Conservation (phyloP, 2,113 vertebrate genomes). For the Percina caprodes region DNA sequence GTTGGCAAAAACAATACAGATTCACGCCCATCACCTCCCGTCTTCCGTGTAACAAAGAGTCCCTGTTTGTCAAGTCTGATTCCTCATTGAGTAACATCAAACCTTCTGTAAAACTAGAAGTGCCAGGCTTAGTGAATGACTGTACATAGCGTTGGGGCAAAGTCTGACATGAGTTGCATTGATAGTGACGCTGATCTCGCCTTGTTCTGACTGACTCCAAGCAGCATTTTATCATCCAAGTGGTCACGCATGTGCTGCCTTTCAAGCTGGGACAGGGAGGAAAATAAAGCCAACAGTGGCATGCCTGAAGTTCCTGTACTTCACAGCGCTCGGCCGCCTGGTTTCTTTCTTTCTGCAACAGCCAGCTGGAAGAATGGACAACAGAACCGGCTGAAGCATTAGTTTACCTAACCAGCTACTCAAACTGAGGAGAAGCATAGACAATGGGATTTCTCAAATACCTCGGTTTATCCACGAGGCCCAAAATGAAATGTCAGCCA, state of each 20-base stretch:
- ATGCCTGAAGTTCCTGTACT: constrained; percentile 62
- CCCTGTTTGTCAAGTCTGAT: constrained; percentile 32
- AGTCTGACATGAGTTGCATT: constrained; percentile 53
- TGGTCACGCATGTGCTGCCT: constrained; percentile 54
- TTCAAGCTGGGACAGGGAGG: constrained; percentile 28
- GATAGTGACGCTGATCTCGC: constrained; percentile 48
- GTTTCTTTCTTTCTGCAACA: constrained; percentile 61
- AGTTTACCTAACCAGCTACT: constrained; percentile 46
- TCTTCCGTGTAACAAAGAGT: constrained; percentile 44
- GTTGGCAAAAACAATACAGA: constrained; percentile 23
- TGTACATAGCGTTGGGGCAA: constrained; percentile 30
- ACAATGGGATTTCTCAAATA: constrained; percentile 51
- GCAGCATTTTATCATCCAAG: constrained; percentile 50
- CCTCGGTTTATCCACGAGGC: constrained; percentile 1
- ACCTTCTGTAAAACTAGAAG: constrained; percentile 63
- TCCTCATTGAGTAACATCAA: constrained; percentile 35
- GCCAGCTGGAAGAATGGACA: constrained; percentile 51
- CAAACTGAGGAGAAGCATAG: constrained; percentile 31
- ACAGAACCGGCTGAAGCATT: constrained; percentile 35
- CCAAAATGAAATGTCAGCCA: constrained; percentile 11
- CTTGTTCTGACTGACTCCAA: constrained; percentile 55
- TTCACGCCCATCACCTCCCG: constrained; percentile 5
- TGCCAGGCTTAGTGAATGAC: constrained; percentile 49
- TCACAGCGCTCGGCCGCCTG: constrained; percentile 39
- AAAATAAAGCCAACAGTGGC: constrained; percentile 67